These are phyloP conservation scores for Scytalopus superciliaris DNA, from an alignment of 2,113 vertebrate genomes.

Conservation along the genomic window DNA sequence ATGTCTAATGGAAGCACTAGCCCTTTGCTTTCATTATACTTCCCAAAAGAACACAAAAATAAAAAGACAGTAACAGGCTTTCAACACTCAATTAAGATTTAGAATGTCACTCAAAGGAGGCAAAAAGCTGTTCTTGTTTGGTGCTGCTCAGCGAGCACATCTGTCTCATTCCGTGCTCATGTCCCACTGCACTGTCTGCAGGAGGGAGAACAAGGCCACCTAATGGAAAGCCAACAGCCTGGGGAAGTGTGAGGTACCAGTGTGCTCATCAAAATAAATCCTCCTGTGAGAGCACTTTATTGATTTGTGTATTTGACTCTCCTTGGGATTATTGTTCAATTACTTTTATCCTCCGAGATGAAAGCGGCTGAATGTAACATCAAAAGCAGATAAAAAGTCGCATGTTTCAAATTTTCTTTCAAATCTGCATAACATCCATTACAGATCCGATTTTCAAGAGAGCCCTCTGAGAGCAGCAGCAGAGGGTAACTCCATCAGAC, in stretches of 20 bases:
- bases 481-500: slow-evolving; percentile 21
- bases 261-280: slow-evolving; percentile 9
- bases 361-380: slow-evolving; percentile 52
- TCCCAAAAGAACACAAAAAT: neutral
- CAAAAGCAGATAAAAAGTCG: slow-evolving; percentile 54
- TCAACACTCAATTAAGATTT: neutral
- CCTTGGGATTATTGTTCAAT: slow-evolving; percentile 59
- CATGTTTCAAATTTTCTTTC: slow-evolving; percentile 53
- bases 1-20: neutral
- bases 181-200: neutral
- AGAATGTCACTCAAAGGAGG: neutral
- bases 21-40: neutral
- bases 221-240: neutral
- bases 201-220: neutral
- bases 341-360: slow-evolving; percentile 61
- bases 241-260: neutral
- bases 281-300: slow-evolving; percentile 55
- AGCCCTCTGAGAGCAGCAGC: slow-evolving; percentile 1
- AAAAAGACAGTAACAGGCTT: neutral
- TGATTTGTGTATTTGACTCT: slow-evolving; percentile 62
- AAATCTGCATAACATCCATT: slow-evolving; percentile 59
- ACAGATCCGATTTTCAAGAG: slow-evolving; percentile 18
- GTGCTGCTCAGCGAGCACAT: neutral
- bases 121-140: neutral
- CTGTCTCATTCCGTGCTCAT: neutral